These are phyloP conservation scores for Tyrannus savana DNA, from an alignment of 2,113 vertebrate species.

Conservation along the genomic window DNA sequence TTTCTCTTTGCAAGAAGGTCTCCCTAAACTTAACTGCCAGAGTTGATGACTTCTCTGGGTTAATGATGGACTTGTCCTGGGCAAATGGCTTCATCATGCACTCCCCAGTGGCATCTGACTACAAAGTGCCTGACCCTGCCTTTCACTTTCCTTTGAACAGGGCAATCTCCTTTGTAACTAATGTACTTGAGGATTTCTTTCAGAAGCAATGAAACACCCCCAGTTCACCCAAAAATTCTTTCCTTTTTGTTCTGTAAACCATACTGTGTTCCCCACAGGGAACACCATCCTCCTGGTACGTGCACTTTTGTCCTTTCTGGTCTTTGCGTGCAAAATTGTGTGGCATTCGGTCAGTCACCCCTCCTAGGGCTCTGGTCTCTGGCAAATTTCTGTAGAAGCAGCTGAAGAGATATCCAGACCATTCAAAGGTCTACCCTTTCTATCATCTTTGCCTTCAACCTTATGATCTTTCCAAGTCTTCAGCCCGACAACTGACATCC, in stretches of 20 bases:
- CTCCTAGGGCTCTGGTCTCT: neutral
- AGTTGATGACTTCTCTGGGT: neutral
- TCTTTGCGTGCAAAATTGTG: neutral
- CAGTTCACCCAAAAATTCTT: neutral
- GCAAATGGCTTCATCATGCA: rapidly evolving
- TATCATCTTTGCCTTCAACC: neutral
- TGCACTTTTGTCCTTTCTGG: neutral
- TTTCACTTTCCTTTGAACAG: neutral
- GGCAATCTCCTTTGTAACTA: neutral
- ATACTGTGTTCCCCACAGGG: too few species aligned
- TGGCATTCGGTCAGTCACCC: neutral
- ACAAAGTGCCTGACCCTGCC: neutral
- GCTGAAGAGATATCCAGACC: neutral
- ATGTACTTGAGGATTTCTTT: neutral
- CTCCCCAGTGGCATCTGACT: rapidly evolving
- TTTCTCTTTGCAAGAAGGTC: neutral
- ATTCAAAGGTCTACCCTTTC: neutral
- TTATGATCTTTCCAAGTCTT: neutral
- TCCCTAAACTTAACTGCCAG: neutral
- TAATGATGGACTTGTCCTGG: neutral
- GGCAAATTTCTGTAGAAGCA: neutral
- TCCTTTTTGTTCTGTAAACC: neutral
- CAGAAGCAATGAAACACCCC: neutral
- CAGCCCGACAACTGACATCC: neutral
- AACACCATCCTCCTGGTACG: neutral